Percentiles rank a stretch among this genome's conserved stretches.
phyloP scores from a whole-genome alignment of 2,113 vertebrate species.

The Malurus cyaneus region DNA sequence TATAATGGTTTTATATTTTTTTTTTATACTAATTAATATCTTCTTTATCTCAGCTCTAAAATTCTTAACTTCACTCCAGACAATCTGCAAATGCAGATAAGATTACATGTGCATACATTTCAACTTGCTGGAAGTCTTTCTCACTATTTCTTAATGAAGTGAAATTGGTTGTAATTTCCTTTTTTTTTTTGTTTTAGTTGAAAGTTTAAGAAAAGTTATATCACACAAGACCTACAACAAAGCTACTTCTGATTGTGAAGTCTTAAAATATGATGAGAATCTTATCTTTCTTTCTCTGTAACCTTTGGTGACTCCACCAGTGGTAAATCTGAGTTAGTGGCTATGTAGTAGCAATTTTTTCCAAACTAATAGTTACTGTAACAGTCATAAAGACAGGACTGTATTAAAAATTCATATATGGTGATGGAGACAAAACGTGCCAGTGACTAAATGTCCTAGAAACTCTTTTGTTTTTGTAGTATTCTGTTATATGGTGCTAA shows the following conservation, averaged over 20 bases:
- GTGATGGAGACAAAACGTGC: neutral
- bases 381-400: neutral
- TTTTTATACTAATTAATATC: neutral
- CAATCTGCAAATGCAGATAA: neutral
- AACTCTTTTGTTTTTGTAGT: neutral
- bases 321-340: neutral
- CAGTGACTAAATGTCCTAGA: neutral
- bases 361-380: neutral
- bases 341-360: neutral
- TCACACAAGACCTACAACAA: neutral
- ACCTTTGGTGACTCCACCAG: neutral
- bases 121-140: neutral
- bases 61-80: neutral
- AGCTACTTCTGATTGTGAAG: neutral
- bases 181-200: neutral
- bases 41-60: conserved; percentile 5
- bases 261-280: neutral
- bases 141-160: neutral
- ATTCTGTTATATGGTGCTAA: neutral
- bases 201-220: neutral
- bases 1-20: neutral
- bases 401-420: neutral
- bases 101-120: neutral
- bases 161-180: neutral
- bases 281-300: neutral